Evolutionary conservation across 2,797 vertebrate genomes (phyloP).

Genomic region (Tamandua tetradactyla): DNA sequence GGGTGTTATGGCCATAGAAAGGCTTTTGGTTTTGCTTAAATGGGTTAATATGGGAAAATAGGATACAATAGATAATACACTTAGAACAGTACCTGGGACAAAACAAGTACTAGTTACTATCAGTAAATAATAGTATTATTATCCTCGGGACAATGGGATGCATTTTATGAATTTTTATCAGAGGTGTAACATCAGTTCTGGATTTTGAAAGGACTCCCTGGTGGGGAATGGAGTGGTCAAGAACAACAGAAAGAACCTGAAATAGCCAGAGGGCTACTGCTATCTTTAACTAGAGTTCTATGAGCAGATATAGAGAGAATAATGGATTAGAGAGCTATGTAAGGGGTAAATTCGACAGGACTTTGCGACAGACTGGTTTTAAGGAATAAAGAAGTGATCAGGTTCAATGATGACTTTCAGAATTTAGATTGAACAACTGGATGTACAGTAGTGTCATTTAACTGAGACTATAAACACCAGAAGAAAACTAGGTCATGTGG

Average conservation of each 20-base stretch:
- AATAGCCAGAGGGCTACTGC: background rate
- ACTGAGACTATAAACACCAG: background rate
- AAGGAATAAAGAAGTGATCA: background rate
- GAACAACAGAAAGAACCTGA: background rate
- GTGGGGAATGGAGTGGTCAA: background rate
- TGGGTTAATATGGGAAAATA: background rate
- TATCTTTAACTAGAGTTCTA: background rate
- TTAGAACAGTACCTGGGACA: background rate
- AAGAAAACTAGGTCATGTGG: background rate
- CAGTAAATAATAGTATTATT: background rate
- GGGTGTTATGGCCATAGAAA: background rate
- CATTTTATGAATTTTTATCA: background rate
- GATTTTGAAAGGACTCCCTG: background rate
- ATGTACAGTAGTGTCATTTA: background rate
- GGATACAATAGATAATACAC: background rate
- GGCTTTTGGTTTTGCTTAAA: background rate
- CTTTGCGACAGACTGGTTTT: accelerated
- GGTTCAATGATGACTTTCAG: background rate
- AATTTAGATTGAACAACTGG: background rate
- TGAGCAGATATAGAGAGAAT: background rate
- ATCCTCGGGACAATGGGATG: background rate
- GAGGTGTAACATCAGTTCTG: background rate
- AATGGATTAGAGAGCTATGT: background rate
- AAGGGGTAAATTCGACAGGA: background rate
- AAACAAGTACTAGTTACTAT: background rate